A percentile compares a stretch with the other conserved stretches of the same genome.
Conservation (phyloP, 2,113 vertebrate species). For the Pica pica region DNA sequence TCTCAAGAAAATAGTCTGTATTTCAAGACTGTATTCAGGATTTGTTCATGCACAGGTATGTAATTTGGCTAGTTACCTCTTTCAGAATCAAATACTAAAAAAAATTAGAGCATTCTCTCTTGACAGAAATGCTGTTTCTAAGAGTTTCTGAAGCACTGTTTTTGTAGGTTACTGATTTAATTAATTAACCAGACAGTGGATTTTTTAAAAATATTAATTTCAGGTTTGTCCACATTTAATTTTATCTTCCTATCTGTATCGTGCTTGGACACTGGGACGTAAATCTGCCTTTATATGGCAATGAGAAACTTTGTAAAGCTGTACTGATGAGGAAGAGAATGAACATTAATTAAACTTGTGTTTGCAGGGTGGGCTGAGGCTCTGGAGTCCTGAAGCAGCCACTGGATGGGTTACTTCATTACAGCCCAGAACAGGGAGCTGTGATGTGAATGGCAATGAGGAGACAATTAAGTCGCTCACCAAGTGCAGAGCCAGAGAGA, state of each 20-base stretch:
- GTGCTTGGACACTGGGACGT: not conserved
- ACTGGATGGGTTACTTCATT: conserved; percentile 24
- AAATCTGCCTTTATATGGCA: conserved; percentile 12
- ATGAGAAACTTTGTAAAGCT: conserved; percentile 13
- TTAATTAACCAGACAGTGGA: not conserved
- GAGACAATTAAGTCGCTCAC: conserved; percentile 58
- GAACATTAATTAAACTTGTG: conserved; percentile 39
- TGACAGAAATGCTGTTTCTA: not conserved
- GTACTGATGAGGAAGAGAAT: conserved; percentile 58
- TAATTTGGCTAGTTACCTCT: not conserved
- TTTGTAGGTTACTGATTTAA: not conserved
- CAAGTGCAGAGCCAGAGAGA: conserved; percentile 30
- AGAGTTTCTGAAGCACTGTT: not conserved
- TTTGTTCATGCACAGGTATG: not conserved
- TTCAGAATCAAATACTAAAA: not conserved
- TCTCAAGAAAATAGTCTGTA: not conserved
- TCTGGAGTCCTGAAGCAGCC: conserved; percentile 26
- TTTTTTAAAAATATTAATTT: not conserved
- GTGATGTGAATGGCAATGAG: conserved; percentile 63
- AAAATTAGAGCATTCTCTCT: not conserved
- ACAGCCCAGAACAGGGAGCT: conserved; percentile 41
- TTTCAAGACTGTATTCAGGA: not conserved
- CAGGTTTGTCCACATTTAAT: not conserved
- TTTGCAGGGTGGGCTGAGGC: conserved; percentile 6
- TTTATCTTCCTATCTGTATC: not conserved